phyloP scores from a whole-genome alignment of 2,888 invertebrate species.

The Ormia ochracea region DNA sequence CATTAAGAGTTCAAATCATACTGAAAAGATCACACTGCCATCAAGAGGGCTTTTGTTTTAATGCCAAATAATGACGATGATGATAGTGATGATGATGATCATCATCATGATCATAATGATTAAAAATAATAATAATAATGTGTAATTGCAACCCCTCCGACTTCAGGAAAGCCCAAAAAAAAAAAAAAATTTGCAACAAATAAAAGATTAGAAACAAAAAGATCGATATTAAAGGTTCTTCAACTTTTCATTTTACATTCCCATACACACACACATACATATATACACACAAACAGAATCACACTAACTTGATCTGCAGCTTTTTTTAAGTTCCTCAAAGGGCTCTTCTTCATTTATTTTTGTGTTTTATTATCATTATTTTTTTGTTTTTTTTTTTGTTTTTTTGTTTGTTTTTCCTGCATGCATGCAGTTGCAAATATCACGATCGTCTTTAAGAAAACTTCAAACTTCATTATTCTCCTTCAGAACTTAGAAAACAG shows the following conservation, averaged over 20 bases:
- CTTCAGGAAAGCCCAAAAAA: constrained; percentile 59
- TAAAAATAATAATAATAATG: constrained; percentile 27
- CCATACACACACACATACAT: background rate
- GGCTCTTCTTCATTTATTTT: constrained; percentile 49
- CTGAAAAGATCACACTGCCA: constrained; percentile 61
- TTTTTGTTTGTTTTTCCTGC: background rate
- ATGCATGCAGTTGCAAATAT: constrained; percentile 58
- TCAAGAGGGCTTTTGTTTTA: constrained; percentile 56
- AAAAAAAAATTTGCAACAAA: constrained; percentile 34
- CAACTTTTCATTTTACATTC: constrained; percentile 42
- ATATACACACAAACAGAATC: background rate
- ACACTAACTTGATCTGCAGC: constrained; percentile 21
- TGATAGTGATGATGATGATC: constrained; percentile 8
- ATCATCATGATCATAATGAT: constrained; percentile 12
- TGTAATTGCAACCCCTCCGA: constrained; percentile 54
- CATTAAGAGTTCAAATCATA: constrained; percentile 62
- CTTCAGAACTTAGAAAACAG: background rate
- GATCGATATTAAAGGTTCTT: constrained; percentile 58
- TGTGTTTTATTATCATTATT: no score
- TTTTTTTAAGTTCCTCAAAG: constrained; percentile 57
- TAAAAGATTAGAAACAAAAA: no score
- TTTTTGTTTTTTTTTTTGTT: no score
- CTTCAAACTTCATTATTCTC: constrained; percentile 54
- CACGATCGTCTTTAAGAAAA: constrained; percentile 55
- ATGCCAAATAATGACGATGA: constrained; percentile 19